A percentile compares a stretch with the other conserved stretches of the same genome.
Evolutionary conservation across 2,888 invertebrate genomes (phyloP).

Genomic region (Mythimna impura): DNA sequence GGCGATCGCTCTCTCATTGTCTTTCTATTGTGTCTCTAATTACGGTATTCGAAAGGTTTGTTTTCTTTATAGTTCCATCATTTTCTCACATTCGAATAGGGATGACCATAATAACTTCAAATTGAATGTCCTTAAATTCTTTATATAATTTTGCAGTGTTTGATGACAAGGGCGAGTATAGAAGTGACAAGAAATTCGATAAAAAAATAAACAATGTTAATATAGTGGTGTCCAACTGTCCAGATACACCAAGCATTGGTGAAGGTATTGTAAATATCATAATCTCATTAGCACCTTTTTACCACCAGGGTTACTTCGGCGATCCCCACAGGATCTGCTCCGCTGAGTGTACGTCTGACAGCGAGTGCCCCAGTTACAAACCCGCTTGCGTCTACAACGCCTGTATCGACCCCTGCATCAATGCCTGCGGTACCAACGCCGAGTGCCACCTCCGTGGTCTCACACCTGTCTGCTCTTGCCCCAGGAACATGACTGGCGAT

Average conservation of each 20-base stretch:
- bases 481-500: constrained; percentile 96
- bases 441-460: constrained; percentile 94
- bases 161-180: too few relatives aligned
- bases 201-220: too few relatives aligned
- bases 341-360: constrained; percentile 95
- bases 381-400: constrained; percentile 95
- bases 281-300: constrained; percentile 3
- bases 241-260: not conserved
- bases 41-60: too few relatives aligned
- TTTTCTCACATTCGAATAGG: not conserved
- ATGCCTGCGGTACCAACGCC: constrained; percentile 94
- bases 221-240: too few relatives aligned
- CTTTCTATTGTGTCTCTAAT: too few relatives aligned
- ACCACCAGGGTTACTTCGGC: constrained; percentile 93
- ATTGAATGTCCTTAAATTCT: too few relatives aligned
- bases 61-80: not conserved
- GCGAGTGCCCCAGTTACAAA: constrained; percentile 94
- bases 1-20: too few relatives aligned
- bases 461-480: constrained; percentile 96
- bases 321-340: constrained; percentile 94
- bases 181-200: not conserved
- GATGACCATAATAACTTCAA: not conserved
- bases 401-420: constrained; percentile 95
- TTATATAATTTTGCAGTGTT: too few relatives aligned
- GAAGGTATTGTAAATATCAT: not conserved